phyloP scores from a whole-genome alignment of 2,888 invertebrate species.

The Cepaea hortensis region DNA sequence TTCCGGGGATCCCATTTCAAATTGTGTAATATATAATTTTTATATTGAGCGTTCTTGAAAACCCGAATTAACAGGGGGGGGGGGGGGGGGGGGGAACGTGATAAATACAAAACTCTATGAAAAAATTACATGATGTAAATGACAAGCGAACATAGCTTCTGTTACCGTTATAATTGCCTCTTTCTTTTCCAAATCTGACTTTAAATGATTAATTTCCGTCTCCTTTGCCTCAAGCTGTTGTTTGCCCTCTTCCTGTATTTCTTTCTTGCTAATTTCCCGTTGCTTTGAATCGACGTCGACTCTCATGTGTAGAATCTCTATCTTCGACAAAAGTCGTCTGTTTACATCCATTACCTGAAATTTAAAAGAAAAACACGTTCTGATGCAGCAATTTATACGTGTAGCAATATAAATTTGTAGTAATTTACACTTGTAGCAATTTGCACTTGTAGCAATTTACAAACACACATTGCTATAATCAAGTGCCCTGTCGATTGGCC shows the following conservation, averaged over 20 bases:
- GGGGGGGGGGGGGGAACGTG: no score
- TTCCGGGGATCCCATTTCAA: no score
- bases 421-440: no score
- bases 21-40: no score
- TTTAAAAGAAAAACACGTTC: not conserved
- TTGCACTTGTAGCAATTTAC: no score
- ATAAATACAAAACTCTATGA: no score
- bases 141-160: no score
- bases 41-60: no score
- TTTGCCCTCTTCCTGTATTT: not conserved
- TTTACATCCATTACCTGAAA: slow-evolving; percentile 60
- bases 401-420: not conserved
- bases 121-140: no score
- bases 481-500: no score
- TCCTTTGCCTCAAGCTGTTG: slow-evolving; percentile 12
- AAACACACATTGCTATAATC: no score
- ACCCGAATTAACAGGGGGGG: no score
- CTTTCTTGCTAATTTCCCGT: slow-evolving; percentile 49
- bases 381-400: slow-evolving; percentile 8
- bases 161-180: slow-evolving; percentile 54
- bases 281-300: slow-evolving; percentile 59
- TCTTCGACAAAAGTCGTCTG: slow-evolving; percentile 60
- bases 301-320: slow-evolving; percentile 61
- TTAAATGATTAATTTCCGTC: slow-evolving; percentile 24
- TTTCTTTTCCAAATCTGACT: slow-evolving; percentile 47